Base-by-base conservation (phyloP, 2,113 vertebrate species). In the Pogona vitticeps region DNA sequence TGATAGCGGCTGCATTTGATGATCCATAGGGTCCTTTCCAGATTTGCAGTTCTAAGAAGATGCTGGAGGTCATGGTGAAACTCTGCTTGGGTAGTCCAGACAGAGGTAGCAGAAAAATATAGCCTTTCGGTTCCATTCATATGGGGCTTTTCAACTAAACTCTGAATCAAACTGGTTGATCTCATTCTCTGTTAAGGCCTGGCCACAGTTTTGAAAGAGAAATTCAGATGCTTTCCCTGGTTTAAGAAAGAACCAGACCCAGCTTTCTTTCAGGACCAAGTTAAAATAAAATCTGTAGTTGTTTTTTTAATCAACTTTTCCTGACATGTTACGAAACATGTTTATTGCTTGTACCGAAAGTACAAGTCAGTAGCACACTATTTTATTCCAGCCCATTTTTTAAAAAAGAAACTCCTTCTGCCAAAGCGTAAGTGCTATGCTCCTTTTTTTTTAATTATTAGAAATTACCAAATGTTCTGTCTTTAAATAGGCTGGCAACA, bases 381-480 rank as follows among this genome's bases (percentile, higher is more conserved):
- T 93, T 94, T 91, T 92, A 94, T 93, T 93, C 80, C 85, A 89
- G 92, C 92, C 86, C 70, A 85, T 86, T 80, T 40, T 82, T 67
- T 3, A 76, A 92, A 87, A 88, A 89, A 77, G 89, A 94, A 94
- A 95, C 95, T 97, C 92, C 87, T 93, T 92, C 93, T 96, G 96
- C 96, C 95, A 96, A 95, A 95, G 95, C 97, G 95, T 96, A 96
- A 97, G 95, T 96, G 94, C 93, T 95, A 93, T 95, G 92, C 95
- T 87, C 81, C 70, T 81, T 76, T 36, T 46, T 38, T 18, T 96
- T 97, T 94, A 96, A 96, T 96, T 96, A 97, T 96, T 95, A 95
- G 95, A 96, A 95, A 94, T 94, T 96, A 97, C 96, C 96, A 97
- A 97, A 97, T 96, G 96, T 96, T 97, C 85, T 95, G 86, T 96